Percentiles rank a stretch among this genome's conserved stretches.
These are phyloP conservation scores for Halcyon senegalensis DNA, from an alignment of 2,113 vertebrate species.

Conservation along the genomic window DNA sequence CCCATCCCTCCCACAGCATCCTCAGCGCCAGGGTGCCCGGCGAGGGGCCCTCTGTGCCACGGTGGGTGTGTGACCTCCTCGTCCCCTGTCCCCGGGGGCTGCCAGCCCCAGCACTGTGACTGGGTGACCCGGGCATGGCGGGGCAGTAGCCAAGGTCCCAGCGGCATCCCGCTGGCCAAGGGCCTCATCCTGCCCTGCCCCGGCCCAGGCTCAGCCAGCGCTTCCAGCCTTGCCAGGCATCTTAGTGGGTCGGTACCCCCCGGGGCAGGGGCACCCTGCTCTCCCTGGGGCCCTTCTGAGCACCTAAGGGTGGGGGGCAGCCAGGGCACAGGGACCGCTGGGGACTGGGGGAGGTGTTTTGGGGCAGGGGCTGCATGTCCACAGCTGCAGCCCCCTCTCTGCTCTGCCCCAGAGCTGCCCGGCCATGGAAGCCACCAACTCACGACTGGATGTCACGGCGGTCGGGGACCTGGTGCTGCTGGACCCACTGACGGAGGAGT, in stretches of 20 bases:
- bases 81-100: neutral
- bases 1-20: neutral
- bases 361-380: neutral
- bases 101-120: neutral
- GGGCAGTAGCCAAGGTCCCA: neutral
- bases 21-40: neutral
- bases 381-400: neutral
- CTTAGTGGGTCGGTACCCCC: neutral
- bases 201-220: neutral
- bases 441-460: slow-evolving; percentile 60
- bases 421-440: slow-evolving; percentile 43
- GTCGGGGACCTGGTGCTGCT: slow-evolving; percentile 80
- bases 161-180: neutral
- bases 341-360: rapidly evolving
- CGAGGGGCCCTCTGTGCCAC: neutral
- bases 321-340: neutral
- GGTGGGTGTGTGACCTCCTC: rapidly evolving
- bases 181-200: neutral
- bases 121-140: neutral
- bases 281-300: no score
- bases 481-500: slow-evolving; percentile 75
- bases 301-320: no score
- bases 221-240: rapidly evolving
- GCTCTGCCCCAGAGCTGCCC: neutral
- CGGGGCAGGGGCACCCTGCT: neutral